phyloP scores from a whole-genome alignment of 2,888 invertebrate genomes.

The Euplagia quadripunctaria region DNA sequence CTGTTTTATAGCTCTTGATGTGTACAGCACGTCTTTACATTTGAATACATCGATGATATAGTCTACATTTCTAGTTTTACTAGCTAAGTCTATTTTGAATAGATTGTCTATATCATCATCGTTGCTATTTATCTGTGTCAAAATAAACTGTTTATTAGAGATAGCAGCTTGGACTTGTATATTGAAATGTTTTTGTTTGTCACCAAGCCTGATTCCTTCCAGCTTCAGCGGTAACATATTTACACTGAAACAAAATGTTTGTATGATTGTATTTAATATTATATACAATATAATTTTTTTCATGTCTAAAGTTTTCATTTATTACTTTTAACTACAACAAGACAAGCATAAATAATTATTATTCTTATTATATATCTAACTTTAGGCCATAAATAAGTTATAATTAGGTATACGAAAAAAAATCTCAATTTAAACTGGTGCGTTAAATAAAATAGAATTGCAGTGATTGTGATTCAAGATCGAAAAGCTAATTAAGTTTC shows the following conservation, averaged over 20 bases:
- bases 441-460: too few relatives aligned
- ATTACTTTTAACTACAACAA: too few relatives aligned
- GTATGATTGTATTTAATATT: too few relatives aligned
- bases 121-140: slow-evolving; percentile 50
- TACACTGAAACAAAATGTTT: slow-evolving; percentile 16
- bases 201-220: slow-evolving; percentile 58
- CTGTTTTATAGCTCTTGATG: slow-evolving; percentile 70
- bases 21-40: slow-evolving; percentile 70
- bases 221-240: slow-evolving; percentile 54
- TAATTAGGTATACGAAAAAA: too few relatives aligned
- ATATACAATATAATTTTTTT: too few relatives aligned
- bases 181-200: slow-evolving; percentile 65
- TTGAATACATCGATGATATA: slow-evolving; percentile 69
- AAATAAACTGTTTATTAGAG: slow-evolving; percentile 34
- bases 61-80: slow-evolving; percentile 61
- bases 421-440: too few relatives aligned
- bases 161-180: slow-evolving; percentile 56
- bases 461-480: too few relatives aligned
- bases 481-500: too few relatives aligned
- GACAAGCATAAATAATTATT: too few relatives aligned
- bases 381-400: too few relatives aligned
- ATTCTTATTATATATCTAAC: too few relatives aligned
- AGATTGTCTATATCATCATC: slow-evolving; percentile 66
- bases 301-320: too few relatives aligned
- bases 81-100: slow-evolving; percentile 71